Base-by-base conservation (phyloP, 2,113 vertebrate species). In the Elaphurus davidianus region DNA sequence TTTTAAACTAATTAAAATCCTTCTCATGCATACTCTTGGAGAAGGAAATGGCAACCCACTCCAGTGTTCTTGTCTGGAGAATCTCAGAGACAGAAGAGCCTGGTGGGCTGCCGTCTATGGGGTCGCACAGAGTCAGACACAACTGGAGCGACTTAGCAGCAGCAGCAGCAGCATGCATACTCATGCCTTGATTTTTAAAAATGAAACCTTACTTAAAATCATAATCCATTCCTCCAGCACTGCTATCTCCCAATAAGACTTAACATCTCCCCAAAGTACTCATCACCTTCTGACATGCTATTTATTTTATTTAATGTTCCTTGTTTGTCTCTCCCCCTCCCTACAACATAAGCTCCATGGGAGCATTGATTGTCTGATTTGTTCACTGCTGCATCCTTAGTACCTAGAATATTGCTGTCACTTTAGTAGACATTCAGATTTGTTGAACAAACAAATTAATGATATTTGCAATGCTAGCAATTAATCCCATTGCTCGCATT, bases 201-300 rank as follows among this genome's bases (percentile, higher is more conserved):
- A 81, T 17, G 28, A 87, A 92, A 47, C 16, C 9, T 94, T 52
- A 94, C 71, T 91, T 97, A 90, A 94, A 92, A 62, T 74, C n/a
- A 25, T 17, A 88, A 57, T 40, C 67, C 8, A 16, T 92, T 40
- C 45, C 19, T 54, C 17, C 8, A 71, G 64, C 17, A 64, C 47
- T 47, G 40, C 33, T 55, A 60, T 23, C 59, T 88, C 43, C 43
- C 40, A 57, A 0, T 14, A 33, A 36, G 47, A 62, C 40, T 87
- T 33, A 7, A 36, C 7, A 54, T 90, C 64, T 91, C 78, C 36
- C 15, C 76, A 23, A 55, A 54, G 11, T 57, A 54, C 57, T 76
- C 36, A 50, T n/a, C 25, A 30, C 30, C 33, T 81, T 55, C 28
- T 67, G 76, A 43, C 12, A 15, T 27, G 36, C 27, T 36, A 40